Base-by-base conservation (phyloP, 2,888 invertebrate genomes). In the Cheilosia urbana region DNA sequence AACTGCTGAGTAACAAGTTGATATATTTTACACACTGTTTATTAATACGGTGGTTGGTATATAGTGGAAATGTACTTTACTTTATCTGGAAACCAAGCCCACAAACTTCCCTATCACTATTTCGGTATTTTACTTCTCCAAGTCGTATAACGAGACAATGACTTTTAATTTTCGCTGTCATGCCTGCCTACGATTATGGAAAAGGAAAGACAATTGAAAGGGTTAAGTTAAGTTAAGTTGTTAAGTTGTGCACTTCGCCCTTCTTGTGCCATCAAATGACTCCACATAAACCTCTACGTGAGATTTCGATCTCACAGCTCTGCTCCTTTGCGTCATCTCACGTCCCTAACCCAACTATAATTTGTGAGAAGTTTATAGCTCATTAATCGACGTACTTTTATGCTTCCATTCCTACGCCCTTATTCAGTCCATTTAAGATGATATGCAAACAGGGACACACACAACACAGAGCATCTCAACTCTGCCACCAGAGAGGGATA, bases 321-420 rank as follows among this genome's bases (percentile, higher is more conserved):
- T 13, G 17, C 17, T 3, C 0, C 47, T 17, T 19, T 9, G 9
- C 47, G 19, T 2, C 47, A 19, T 11, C 47, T 6, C 47, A 19
- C 47, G 47, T 19, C 5, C 1, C 19, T 19, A 47, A 47, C 47
- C 47, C 3, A 17, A 47, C 15, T n/a, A 27, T 4, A 24, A 60
- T 42, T 60, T 21, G 24, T n/a, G 1, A 24, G 21, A 21, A 15
- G 15, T 40, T 58, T 21, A 58, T 40, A 24, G 42, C 60, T 42
- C 24, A 40, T 60, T 40, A 24, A 24, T 60, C 40, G 58, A 24
- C 24, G 42, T 40, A 58, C 27, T 17, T 55, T 11, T 37, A 37
- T 13, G 11, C 37, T 37, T 3, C 11, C 2, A 13, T 15, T n/a
- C 2, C 15, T 24, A 51, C 34, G 57, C 34, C 37, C 24, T 60